These are phyloP conservation scores for Pteronura brasiliensis DNA, from an alignment of 2,113 vertebrate genomes.

Conservation along the genomic window DNA sequence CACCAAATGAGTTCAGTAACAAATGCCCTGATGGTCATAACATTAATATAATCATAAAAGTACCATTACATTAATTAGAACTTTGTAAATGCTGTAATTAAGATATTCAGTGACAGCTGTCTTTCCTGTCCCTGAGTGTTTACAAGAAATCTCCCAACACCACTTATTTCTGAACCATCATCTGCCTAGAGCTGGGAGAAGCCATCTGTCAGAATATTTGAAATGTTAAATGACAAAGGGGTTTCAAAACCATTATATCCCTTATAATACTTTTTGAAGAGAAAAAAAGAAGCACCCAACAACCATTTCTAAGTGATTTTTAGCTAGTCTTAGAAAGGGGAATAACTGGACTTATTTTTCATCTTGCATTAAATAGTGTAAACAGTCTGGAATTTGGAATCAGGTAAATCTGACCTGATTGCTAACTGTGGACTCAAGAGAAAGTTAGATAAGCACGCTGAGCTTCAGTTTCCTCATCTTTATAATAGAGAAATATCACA, in stretches of 20 bases:
- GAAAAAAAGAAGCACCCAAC: neutral
- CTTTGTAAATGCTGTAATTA: constrained; percentile 86
- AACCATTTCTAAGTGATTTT: constrained; percentile 45
- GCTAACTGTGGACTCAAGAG: neutral
- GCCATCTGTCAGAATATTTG: constrained; percentile 84
- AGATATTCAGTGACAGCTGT: constrained; percentile 85
- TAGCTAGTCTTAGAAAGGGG: neutral
- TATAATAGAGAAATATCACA: neutral
- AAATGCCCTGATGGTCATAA: constrained; percentile 78
- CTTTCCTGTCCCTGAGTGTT: constrained; percentile 81
- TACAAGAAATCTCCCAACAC: constrained; percentile 82
- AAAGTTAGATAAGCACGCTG: neutral
- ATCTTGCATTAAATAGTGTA: neutral
- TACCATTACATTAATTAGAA: constrained; percentile 87
- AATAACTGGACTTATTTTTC: neutral
- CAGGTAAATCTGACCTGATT: neutral
- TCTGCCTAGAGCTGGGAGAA: constrained; percentile 78
- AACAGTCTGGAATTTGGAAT: neutral
- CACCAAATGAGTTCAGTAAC: constrained; percentile 74
- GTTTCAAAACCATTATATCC: constrained; percentile 69
- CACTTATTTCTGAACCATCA: constrained; percentile 81
- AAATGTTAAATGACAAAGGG: constrained; percentile 78
- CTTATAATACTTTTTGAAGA: constrained; percentile 19
- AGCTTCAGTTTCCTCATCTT: neutral
- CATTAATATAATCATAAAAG: constrained; percentile 87